phyloP scores from a whole-genome alignment of 1,140 invertebrate genomes.

The Pogonomyrmex barbatus region DNA sequence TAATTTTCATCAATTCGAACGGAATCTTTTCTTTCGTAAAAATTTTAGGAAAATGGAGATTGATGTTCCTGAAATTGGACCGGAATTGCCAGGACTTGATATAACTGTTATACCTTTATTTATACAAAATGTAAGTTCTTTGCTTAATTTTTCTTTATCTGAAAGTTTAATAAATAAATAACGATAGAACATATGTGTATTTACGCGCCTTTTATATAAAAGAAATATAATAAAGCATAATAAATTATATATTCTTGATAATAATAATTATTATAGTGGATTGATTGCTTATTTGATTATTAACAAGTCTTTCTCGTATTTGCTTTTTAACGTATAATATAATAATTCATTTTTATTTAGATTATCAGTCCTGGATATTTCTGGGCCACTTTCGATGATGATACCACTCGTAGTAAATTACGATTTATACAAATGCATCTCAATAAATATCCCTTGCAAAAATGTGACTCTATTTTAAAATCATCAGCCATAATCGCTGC shows the following conservation, averaged over 20 bases:
- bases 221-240: neutral
- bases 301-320: neutral
- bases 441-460: neutral
- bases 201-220: neutral
- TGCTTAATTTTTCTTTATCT: neutral
- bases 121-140: slow-evolving; percentile 84
- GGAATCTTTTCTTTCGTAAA: neutral
- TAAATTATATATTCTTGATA: neutral
- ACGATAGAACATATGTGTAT: neutral
- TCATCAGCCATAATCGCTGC: slow-evolving; percentile 80
- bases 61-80: slow-evolving; percentile 59
- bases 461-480: slow-evolving; percentile 40
- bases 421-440: slow-evolving; percentile 68
- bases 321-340: neutral
- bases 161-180: neutral
- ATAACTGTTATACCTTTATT: slow-evolving; percentile 83
- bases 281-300: neutral
- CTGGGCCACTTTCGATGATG: slow-evolving; percentile 87
- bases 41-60: neutral
- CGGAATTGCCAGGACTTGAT: slow-evolving; percentile 86
- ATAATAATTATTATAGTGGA: neutral
- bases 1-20: neutral
- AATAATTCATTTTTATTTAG: slow-evolving; percentile 77
- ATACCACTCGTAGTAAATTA: slow-evolving; percentile 74
- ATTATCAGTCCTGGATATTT: slow-evolving; percentile 87